Evolutionary conservation across 2,113 vertebrate species (phyloP).

Genomic region (Muscicapa adusta): DNA sequence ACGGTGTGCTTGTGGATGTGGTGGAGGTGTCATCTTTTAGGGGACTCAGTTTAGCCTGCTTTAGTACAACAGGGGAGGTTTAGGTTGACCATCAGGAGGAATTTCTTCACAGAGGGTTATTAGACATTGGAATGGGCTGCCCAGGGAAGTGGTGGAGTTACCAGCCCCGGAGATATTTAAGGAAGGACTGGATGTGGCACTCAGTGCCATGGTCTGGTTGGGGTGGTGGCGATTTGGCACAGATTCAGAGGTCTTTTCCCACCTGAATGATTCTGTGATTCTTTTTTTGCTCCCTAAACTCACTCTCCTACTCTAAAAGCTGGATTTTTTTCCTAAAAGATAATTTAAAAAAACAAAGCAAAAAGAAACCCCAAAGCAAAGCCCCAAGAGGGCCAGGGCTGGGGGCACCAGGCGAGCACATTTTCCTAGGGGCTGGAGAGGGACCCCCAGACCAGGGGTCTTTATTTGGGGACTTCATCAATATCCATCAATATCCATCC

Average conservation of each 20-base stretch:
- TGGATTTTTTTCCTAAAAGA: neutral
- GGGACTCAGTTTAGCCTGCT: neutral
- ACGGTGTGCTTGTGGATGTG: fast-evolving
- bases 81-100: neutral
- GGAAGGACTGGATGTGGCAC: neutral
- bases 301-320: neutral
- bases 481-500: neutral
- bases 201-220: neutral
- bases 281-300: neutral
- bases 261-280: neutral
- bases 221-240: too few species aligned
- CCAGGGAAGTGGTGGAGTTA: neutral
- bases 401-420: fast-evolving
- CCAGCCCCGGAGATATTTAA: neutral
- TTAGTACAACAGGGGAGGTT: neutral
- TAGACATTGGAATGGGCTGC: neutral
- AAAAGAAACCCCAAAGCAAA: neutral
- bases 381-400: neutral
- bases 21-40: too few species aligned
- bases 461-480: neutral
- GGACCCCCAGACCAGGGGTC: neutral
- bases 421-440: neutral
- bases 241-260: neutral
- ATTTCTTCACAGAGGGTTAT: neutral
- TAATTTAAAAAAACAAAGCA: too few species aligned